These are phyloP conservation scores for Chalcosyrphus nemorum DNA, from an alignment of 2,888 invertebrate genomes.

Conservation along the genomic window DNA sequence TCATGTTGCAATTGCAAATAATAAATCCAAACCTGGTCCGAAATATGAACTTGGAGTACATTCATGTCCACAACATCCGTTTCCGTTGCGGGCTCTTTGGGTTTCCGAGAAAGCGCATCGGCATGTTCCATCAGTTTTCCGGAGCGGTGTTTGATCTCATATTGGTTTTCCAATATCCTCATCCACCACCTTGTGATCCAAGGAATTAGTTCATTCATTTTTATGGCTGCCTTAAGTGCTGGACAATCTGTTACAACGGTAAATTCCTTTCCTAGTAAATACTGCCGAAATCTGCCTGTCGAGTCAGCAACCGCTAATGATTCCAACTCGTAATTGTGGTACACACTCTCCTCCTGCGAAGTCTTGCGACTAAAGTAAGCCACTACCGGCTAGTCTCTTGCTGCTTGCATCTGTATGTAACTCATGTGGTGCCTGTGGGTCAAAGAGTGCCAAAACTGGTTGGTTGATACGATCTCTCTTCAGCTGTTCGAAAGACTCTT, in stretches of 20 bases:
- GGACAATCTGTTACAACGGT: constrained; percentile 52
- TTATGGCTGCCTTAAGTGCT: constrained; percentile 58
- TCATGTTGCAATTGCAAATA: not conserved
- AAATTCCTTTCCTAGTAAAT: constrained; percentile 45
- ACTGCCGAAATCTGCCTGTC: constrained; percentile 53
- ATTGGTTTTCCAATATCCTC: constrained; percentile 56
- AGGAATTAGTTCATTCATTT: constrained; percentile 45
- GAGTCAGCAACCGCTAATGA: constrained; percentile 61
- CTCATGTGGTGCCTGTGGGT: no score
- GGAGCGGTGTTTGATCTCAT: constrained; percentile 48
- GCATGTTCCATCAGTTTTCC: constrained; percentile 24
- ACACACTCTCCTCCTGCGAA: constrained; percentile 20
- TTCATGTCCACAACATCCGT: not conserved
- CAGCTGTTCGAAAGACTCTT: no score
- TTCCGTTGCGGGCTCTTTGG: not conserved
- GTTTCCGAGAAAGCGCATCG: constrained; percentile 13
- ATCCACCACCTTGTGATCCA: constrained; percentile 68
- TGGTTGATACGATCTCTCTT: no score
- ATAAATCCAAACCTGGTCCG: not conserved
- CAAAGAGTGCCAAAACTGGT: no score
- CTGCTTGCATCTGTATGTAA: no score
- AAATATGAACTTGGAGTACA: not conserved
- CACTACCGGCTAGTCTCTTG: not conserved
- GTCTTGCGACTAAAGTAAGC: constrained; percentile 56
- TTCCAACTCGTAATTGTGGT: constrained; percentile 55